Conservation (phyloP, 2,113 vertebrate species). For the Larimichthys crocea region DNA sequence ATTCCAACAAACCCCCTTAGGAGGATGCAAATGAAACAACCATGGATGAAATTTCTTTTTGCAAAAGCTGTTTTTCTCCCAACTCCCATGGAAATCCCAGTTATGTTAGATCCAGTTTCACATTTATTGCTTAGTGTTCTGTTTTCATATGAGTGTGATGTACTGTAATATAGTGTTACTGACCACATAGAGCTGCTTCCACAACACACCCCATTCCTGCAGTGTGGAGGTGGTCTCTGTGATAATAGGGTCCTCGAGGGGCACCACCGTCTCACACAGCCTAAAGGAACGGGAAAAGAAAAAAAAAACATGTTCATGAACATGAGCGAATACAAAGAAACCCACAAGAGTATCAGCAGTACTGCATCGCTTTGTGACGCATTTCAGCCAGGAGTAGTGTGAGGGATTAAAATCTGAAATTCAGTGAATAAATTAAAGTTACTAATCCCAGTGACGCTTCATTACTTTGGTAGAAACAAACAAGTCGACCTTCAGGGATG, state of each 20-base stretch:
- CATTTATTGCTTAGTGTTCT: slow-evolving; percentile 46
- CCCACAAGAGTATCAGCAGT: background rate
- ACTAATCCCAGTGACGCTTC: too few species aligned
- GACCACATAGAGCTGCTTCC: slow-evolving; percentile 99
- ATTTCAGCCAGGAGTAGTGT: too few species aligned
- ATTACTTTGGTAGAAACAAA: too few species aligned
- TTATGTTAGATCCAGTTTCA: slow-evolving; percentile 14
- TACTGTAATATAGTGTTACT: slow-evolving; percentile 55
- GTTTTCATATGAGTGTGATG: slow-evolving; percentile 36
- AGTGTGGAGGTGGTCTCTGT: slow-evolving; percentile 96
- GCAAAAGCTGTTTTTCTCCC: slow-evolving; percentile 13
- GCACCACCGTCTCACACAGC: slow-evolving; percentile 96
- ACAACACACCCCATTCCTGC: slow-evolving; percentile 96
- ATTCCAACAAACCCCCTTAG: slow-evolving; percentile 23
- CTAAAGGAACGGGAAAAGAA: slow-evolving; percentile 61
- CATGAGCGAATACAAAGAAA: background rate
- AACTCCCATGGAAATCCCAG: slow-evolving; percentile 28
- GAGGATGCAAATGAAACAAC: slow-evolving; percentile 48
- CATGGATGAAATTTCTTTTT: slow-evolving; percentile 30
- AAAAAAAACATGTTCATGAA: slow-evolving; percentile 26
- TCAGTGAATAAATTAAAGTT: too few species aligned
- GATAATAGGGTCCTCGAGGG: slow-evolving; percentile 96
- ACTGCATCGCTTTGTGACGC: too few species aligned
- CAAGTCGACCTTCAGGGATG: too few species aligned
- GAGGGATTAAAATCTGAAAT: too few species aligned